phyloP scores from a whole-genome alignment of 92 coral and sea anemone species.

The Isaurus tuberculatus region DNA sequence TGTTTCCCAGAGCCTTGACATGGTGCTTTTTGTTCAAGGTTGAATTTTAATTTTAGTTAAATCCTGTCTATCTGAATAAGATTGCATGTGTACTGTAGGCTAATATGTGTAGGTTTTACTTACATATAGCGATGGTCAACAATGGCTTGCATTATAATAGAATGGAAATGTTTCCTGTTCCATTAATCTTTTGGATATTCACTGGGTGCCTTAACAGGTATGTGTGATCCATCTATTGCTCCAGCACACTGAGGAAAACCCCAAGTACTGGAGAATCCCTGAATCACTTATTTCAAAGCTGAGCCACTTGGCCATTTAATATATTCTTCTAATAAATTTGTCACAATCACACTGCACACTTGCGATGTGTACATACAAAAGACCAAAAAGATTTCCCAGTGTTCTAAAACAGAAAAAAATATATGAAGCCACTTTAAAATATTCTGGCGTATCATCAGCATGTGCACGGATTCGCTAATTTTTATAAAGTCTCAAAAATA shows the following conservation, averaged over 20 bases:
- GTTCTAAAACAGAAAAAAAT: conserved; percentile 16
- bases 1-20: not conserved
- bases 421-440: not conserved
- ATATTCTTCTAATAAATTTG: not conserved
- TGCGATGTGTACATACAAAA: not conserved
- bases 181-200: not conserved
- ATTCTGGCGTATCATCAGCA: not conserved
- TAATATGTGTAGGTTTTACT: conserved; percentile 6
- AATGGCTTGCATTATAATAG: not conserved
- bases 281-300: not conserved
- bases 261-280: not conserved
- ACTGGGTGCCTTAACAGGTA: not conserved
- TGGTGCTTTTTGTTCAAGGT: conserved; percentile 6
- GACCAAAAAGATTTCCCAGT: conserved; percentile 19
- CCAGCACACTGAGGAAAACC: conserved; percentile 26
- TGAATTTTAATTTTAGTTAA: not conserved
- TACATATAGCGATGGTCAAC: conserved; percentile 6
- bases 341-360: conserved; percentile 6
- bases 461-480: not conserved
- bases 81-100: not conserved
- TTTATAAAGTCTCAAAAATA: conserved; percentile 6
- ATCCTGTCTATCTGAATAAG: not conserved
- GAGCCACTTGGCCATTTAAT: conserved; percentile 2
- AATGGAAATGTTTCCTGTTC: conserved; percentile 12
- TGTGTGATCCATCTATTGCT: conserved; percentile 5